Evolutionary conservation across 2,113 vertebrate species (phyloP).

Genomic region (Eleginops maclovinus): DNA sequence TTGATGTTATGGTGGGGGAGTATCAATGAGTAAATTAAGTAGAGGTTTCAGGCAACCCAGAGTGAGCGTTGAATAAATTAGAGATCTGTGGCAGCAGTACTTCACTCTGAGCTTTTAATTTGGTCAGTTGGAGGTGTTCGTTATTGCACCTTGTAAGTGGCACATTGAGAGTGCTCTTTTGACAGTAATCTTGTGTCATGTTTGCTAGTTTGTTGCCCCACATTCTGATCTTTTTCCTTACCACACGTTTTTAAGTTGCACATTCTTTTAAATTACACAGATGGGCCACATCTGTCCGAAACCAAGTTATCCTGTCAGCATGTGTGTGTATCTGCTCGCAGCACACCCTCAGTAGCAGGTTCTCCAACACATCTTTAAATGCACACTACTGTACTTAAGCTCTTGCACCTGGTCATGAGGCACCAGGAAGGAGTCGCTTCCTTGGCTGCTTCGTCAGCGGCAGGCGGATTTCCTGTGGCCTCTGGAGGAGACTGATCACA

Average conservation of each 20-base stretch:
- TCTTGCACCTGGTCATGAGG: conserved; percentile 65
- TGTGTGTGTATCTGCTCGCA: conserved; percentile 7
- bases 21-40: conserved; percentile 59
- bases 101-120: conserved; percentile 58
- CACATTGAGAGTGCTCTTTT: background rate
- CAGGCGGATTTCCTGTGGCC: conserved; percentile 75
- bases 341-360: conserved; percentile 19
- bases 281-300: conserved; percentile 58
- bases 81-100: conserved; percentile 36
- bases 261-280: conserved; percentile 34
- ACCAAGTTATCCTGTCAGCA: background rate
- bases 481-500: conserved; percentile 53
- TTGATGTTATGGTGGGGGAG: conserved; percentile 34
- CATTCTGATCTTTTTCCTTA: conserved; percentile 10
- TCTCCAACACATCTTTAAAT: background rate
- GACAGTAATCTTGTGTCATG: background rate
- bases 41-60: conserved; percentile 4
- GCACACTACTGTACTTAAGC: background rate
- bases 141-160: conserved; percentile 40
- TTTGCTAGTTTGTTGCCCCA: background rate
- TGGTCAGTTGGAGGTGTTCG: conserved; percentile 12
- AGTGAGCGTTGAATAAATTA: conserved; percentile 54
- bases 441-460: conserved; percentile 58
- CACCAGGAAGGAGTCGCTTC: conserved; percentile 73
- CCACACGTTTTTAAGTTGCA: conserved; percentile 27